These are phyloP conservation scores for Mus spicilegus DNA, from an alignment of 2,113 vertebrate genomes.

Conservation along the genomic window DNA sequence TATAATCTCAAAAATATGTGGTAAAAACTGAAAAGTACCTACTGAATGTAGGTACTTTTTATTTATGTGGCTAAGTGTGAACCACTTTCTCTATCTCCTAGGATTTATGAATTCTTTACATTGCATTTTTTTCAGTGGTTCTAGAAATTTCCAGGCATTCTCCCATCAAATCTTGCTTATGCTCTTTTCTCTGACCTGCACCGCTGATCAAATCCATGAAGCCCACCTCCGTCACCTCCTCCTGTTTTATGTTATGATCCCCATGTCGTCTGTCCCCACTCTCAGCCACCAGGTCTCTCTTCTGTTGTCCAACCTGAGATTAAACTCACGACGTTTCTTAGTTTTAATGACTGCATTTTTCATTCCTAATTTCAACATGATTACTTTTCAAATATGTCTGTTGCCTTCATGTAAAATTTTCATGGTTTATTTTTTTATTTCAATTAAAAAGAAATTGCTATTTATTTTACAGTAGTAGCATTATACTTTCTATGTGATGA, in stretches of 20 bases:
- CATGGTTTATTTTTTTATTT: background rate
- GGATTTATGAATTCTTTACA: background rate
- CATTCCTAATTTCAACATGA: slow-evolving; percentile 26
- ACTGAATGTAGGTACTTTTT: background rate
- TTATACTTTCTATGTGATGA: background rate
- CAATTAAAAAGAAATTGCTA: background rate
- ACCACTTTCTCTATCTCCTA: background rate
- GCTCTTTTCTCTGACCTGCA: background rate
- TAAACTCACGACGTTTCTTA: background rate
- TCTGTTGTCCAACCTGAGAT: background rate
- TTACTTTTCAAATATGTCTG: background rate
- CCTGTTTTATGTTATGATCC: background rate
- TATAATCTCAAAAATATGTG: background rate
- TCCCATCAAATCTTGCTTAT: background rate
- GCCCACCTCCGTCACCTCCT: background rate
- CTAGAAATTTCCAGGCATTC: background rate
- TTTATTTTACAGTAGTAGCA: background rate
- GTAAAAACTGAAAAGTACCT: background rate
- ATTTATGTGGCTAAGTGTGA: background rate
- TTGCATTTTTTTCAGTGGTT: background rate
- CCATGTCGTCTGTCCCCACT: background rate
- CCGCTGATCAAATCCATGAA: background rate
- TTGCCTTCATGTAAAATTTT: background rate
- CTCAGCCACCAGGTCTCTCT: background rate
- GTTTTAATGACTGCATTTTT: slow-evolving; percentile 37